Evolutionary conservation across 2,113 vertebrate species (phyloP).

Genomic region (Coptodon bakossiorum): DNA sequence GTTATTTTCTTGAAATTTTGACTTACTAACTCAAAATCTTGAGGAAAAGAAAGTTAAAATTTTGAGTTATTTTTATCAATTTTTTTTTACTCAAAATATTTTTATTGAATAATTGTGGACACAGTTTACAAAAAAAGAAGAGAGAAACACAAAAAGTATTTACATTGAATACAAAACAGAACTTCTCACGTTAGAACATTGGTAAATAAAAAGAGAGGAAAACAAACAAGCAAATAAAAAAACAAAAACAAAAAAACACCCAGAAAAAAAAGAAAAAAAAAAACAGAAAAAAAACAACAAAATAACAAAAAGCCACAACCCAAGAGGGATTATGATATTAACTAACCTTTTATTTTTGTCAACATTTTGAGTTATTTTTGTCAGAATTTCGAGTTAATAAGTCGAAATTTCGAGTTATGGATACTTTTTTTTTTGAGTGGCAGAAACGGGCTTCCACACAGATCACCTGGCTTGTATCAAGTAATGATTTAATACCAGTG

Average conservation of each 20-base stretch:
- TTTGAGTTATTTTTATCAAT: not conserved
- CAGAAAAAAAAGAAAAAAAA: too few relatives aligned
- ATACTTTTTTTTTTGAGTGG: not conserved
- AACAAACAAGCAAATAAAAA: not conserved
- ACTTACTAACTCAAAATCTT: not conserved
- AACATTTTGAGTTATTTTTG: not conserved
- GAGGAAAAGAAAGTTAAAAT: fast-evolving
- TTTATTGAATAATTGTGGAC: not conserved
- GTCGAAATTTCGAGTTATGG: not conserved
- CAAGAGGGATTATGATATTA: not conserved
- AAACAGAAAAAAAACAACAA: not conserved
- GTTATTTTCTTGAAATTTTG: not conserved
- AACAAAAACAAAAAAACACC: too few relatives aligned
- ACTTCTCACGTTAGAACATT: not conserved
- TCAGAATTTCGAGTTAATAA: too few relatives aligned
- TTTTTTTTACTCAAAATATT: not conserved
- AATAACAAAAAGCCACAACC: not conserved
- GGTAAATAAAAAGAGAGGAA: not conserved
- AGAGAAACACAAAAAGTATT: not conserved
- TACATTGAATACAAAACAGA: not conserved
- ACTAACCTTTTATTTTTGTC: not conserved
- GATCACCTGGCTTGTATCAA: not conserved
- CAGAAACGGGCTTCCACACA: fast-evolving
- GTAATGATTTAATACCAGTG: not conserved
- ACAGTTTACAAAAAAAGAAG: not conserved